These are phyloP conservation scores for Orchestes rusci DNA, from an alignment of 2,888 invertebrate genomes.

Conservation along the genomic window DNA sequence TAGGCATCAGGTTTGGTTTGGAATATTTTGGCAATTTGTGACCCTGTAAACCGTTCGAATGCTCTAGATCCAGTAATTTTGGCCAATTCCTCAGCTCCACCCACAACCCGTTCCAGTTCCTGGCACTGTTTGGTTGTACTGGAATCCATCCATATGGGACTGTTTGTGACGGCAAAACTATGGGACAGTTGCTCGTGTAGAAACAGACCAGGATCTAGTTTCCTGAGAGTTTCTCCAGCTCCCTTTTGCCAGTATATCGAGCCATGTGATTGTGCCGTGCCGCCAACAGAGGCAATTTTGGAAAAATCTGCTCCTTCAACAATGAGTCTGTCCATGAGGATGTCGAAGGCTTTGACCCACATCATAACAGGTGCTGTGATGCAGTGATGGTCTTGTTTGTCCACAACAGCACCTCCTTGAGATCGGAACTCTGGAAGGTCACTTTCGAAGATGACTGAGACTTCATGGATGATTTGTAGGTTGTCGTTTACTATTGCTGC, in stretches of 20 bases:
- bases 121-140: constrained; percentile 70
- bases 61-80: constrained; percentile 79
- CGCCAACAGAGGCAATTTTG: constrained; percentile 77
- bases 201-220: constrained; percentile 65
- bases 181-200: constrained; percentile 76
- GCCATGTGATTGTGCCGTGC: constrained; percentile 96
- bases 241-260: constrained; percentile 91
- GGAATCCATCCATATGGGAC: constrained; percentile 97
- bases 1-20: constrained; percentile 64
- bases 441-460: constrained; percentile 81
- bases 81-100: constrained; percentile 61
- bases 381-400: constrained; percentile 45
- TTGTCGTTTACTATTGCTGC: constrained; percentile 73
- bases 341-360: constrained; percentile 94
- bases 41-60: constrained; percentile 87
- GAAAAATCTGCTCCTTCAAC: constrained; percentile 77
- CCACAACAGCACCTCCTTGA: constrained; percentile 54
- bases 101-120: constrained; percentile 72
- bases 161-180: constrained; percentile 67
- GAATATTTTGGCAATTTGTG: constrained; percentile 86
- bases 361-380: constrained; percentile 80
- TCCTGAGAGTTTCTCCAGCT: constrained; percentile 56
- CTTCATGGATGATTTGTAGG: constrained; percentile 67
- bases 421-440: constrained; percentile 88
- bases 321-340: constrained; percentile 77